Evolutionary conservation across 2,113 vertebrate genomes (phyloP).

Genomic region (Propithecus coquereli): DNA sequence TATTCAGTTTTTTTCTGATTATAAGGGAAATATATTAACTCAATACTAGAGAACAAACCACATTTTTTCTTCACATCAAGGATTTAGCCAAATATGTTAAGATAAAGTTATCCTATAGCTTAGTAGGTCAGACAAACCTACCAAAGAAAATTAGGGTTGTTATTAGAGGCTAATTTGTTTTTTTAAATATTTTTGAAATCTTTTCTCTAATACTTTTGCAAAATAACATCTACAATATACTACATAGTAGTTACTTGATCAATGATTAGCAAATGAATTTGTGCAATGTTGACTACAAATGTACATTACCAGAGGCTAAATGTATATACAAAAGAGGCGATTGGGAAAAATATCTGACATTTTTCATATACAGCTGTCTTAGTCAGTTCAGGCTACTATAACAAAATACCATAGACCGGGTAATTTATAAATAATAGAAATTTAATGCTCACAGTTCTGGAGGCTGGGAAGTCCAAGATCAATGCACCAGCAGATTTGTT

Average conservation of each 20-base stretch:
- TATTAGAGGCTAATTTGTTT: not conserved
- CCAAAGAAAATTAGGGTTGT: not conserved
- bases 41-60: not conserved
- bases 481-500: not conserved
- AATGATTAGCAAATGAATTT: not conserved
- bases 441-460: not conserved
- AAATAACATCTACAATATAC: not conserved
- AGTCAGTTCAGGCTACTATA: too few species aligned
- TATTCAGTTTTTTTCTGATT: not conserved
- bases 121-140: not conserved
- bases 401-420: not conserved
- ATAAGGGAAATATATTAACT: not conserved
- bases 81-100: slow-evolving; percentile 7
- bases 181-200: not conserved
- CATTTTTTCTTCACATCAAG: not conserved
- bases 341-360: not conserved
- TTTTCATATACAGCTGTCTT: not conserved
- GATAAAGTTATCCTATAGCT: not conserved
- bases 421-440: not conserved
- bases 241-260: not conserved
- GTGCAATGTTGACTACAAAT: not conserved
- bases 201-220: not conserved
- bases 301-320: not conserved
- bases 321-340: not conserved
- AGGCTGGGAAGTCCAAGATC: not conserved